phyloP scores from a whole-genome alignment of 2,888 invertebrate species.

The Alcis repandata region DNA sequence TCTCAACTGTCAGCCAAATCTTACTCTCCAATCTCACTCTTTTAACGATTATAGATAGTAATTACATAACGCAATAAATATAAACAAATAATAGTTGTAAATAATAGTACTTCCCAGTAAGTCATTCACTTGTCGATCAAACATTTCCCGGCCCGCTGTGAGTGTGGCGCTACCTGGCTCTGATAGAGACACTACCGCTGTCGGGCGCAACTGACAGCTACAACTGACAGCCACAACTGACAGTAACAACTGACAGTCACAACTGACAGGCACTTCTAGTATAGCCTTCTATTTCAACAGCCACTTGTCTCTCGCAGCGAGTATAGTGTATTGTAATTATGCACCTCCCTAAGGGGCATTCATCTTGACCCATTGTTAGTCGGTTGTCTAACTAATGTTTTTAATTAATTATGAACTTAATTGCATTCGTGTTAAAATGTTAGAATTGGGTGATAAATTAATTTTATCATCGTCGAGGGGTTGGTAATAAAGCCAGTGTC shows the following conservation, averaged over 20 bases:
- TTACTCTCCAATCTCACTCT: too few species aligned
- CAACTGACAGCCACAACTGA: not conserved
- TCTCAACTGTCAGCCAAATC: too few species aligned
- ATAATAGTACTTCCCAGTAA: too few species aligned
- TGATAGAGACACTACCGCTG: slow-evolving; percentile 2
- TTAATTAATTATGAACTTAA: not conserved
- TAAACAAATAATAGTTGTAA: too few species aligned
- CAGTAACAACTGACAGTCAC: slow-evolving; percentile 4
- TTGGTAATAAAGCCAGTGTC: not conserved
- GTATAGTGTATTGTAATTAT: slow-evolving; percentile 9
- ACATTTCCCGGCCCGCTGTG: not conserved
- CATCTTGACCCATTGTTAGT: not conserved
- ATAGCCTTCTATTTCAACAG: not conserved
- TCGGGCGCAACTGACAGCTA: slow-evolving; percentile 7
- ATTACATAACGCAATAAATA: too few species aligned
- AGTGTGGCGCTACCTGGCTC: slow-evolving; percentile 3
- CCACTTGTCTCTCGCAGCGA: not conserved
- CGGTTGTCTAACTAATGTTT: not conserved
- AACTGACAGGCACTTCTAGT: not conserved
- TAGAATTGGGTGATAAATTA: not conserved
- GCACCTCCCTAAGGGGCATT: slow-evolving; percentile 5
- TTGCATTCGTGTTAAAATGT: not conserved
- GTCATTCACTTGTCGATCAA: too few species aligned
- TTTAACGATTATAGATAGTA: too few species aligned
- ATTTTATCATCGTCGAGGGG: not conserved